Percentiles rank a stretch among this genome's conserved stretches.
phyloP scores from a whole-genome alignment of 2,113 vertebrate genomes.

The Rhinopithecus roxellana region DNA sequence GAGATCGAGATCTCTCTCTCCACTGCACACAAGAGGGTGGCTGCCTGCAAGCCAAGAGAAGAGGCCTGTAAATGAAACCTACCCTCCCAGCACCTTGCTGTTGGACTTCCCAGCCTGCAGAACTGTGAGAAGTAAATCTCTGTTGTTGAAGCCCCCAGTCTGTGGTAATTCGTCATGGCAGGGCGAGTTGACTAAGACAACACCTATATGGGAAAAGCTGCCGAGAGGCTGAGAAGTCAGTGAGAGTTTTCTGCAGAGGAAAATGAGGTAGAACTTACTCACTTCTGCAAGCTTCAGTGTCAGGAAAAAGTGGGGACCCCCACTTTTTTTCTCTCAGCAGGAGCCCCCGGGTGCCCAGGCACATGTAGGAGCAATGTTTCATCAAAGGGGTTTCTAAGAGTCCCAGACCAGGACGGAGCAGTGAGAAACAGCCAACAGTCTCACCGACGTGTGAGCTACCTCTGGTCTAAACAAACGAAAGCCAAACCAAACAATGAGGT shows the following conservation, averaged over 20 bases:
- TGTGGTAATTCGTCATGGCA: not conserved
- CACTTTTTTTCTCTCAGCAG: too few relatives aligned
- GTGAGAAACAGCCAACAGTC: not conserved
- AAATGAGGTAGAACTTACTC: not conserved
- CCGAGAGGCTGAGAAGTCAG: too few relatives aligned
- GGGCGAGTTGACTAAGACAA: not conserved
- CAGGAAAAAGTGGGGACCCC: not conserved
- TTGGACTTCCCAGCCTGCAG: not conserved
- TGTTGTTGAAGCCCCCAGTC: not conserved
- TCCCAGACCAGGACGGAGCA: not conserved
- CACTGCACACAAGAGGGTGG: not conserved
- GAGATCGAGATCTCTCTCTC: not conserved
- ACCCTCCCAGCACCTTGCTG: not conserved
- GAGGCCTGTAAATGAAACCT: not conserved
- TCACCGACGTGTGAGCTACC: not conserved
- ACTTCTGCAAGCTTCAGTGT: not conserved
- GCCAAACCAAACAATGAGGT: not conserved
- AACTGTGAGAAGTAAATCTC: not conserved
- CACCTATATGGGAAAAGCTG: not conserved
- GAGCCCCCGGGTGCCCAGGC: not conserved
- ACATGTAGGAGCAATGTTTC: not conserved
- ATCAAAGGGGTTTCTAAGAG: not conserved
- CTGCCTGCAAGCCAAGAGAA: not conserved
- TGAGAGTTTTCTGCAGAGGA: not conserved
- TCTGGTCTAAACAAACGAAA: not conserved